phyloP scores from a whole-genome alignment of 1,140 invertebrate genomes.

The Pachypsylla venusta region DNA sequence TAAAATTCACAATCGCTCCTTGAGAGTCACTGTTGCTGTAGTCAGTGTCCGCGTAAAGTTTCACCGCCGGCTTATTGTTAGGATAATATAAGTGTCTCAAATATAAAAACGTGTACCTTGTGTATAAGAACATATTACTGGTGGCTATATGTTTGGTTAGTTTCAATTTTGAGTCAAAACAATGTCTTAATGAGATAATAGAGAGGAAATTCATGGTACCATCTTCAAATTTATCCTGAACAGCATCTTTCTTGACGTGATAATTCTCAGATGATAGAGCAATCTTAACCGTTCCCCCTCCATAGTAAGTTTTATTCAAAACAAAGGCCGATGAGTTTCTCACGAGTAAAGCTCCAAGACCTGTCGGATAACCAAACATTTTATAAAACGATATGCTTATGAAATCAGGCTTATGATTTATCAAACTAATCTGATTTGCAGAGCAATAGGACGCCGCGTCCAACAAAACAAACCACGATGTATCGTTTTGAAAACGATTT shows the following conservation, averaged over 20 bases:
- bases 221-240: conserved; percentile 83
- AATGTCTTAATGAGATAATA: conserved; percentile 63
- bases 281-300: conserved; percentile 80
- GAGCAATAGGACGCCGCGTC: conserved; percentile 73
- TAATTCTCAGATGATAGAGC: conserved; percentile 50
- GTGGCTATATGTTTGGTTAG: conserved; percentile 49
- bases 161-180: conserved; percentile 51
- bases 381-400: conserved; percentile 91
- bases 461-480: conserved; percentile 62
- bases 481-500: conserved; percentile 15
- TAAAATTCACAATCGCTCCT: conserved; percentile 81
- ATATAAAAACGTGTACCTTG: conserved; percentile 50
- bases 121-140: conserved; percentile 57
- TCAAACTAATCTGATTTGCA: conserved; percentile 65
- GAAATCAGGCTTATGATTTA: conserved; percentile 64
- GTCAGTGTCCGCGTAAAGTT: conserved; percentile 55
- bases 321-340: conserved; percentile 45
- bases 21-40: conserved; percentile 48
- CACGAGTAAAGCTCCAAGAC: conserved; percentile 74
- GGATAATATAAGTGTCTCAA: conserved; percentile 48
- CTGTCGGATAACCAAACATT: conserved; percentile 94
- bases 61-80: conserved; percentile 53
- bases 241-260: conserved; percentile 44
- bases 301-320: conserved; percentile 67
- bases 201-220: conserved; percentile 80